These are phyloP conservation scores for Drosophila sucinea DNA, from an alignment of 1,140 invertebrate genomes.

Conservation along the genomic window DNA sequence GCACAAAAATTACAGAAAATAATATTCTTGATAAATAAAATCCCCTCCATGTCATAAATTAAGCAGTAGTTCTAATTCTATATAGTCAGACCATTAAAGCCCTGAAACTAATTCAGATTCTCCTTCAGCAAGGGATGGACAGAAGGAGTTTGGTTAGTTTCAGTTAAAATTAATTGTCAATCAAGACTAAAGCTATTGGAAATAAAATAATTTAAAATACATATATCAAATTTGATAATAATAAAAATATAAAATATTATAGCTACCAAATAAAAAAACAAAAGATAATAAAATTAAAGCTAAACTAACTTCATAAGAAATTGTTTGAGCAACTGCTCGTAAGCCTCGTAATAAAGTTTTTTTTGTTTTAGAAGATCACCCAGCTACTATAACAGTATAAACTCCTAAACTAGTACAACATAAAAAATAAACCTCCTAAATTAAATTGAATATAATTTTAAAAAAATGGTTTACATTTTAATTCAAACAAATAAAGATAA, in stretches of 20 bases:
- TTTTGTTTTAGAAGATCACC: conserved; percentile 88
- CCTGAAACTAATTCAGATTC: conserved; percentile 90
- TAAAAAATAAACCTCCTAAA: conserved; percentile 81
- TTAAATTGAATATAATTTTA: conserved; percentile 68
- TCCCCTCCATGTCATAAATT: too few species aligned
- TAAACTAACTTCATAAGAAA: conserved; percentile 86
- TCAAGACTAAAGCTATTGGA: conserved; percentile 85
- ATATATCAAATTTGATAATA: conserved; percentile 83
- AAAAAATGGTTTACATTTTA: conserved; percentile 84
- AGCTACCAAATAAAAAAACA: conserved; percentile 83
- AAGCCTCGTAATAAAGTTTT: conserved; percentile 86
- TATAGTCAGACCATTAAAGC: too few species aligned
- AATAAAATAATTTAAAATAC: conserved; percentile 84
- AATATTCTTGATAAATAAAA: too few species aligned
- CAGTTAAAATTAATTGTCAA: conserved; percentile 86
- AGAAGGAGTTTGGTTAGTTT: conserved; percentile 90
- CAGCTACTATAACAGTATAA: conserved; percentile 62
- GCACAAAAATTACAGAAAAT: too few species aligned
- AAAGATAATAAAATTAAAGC: conserved; percentile 88
- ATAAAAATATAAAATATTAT: conserved; percentile 64
- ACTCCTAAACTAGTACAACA: conserved; percentile 83
- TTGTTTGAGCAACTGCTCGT: conserved; percentile 86
- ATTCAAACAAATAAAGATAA: conserved; percentile 83
- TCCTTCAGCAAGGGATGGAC: conserved; percentile 90
- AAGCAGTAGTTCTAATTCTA: too few species aligned